These are phyloP conservation scores for Neosilurus hyrtlii DNA, from an alignment of 2,797 vertebrate species.

Conservation along the genomic window DNA sequence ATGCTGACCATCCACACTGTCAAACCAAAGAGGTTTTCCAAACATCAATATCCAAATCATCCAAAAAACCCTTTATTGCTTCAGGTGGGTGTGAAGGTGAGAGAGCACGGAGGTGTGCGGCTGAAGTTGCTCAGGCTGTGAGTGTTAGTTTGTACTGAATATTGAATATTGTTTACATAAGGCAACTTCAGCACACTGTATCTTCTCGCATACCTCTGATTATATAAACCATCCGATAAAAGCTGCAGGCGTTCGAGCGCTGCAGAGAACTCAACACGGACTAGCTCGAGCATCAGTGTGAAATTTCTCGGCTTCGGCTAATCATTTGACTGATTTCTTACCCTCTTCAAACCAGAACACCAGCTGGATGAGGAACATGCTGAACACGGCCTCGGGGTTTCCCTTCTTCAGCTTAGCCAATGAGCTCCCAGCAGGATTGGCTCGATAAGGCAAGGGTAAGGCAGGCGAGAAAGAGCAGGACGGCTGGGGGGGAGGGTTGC, in stretches of 20 bases:
- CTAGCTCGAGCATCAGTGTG: not conserved
- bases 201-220: not conserved
- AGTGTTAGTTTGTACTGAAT: not conserved
- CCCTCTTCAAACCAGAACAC: conserved; percentile 31
- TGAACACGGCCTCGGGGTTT: conserved; percentile 47
- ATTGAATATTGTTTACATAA: not conserved
- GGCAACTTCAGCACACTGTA: too few species aligned
- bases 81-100: too few species aligned
- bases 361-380: conserved; percentile 23
- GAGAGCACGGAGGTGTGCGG: too few species aligned
- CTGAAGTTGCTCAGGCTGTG: too few species aligned
- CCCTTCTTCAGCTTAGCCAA: conserved; percentile 48
- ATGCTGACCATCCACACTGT: not conserved
- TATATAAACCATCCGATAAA: not conserved
- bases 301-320: conserved; percentile 17
- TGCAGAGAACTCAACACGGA: conserved; percentile 6
- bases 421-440: conserved; percentile 53
- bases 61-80: too few species aligned
- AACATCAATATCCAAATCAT: too few species aligned
- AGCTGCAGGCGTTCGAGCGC: not conserved
- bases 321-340: conserved; percentile 19
- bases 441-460: conserved; percentile 37
- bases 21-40: not conserved
- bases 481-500: not conserved
- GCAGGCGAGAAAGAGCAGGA: conserved; percentile 10